A percentile compares a stretch with the other conserved stretches of the same genome.
phyloP scores from a whole-genome alignment of 2,797 vertebrate species.

The Characodon lateralis region DNA sequence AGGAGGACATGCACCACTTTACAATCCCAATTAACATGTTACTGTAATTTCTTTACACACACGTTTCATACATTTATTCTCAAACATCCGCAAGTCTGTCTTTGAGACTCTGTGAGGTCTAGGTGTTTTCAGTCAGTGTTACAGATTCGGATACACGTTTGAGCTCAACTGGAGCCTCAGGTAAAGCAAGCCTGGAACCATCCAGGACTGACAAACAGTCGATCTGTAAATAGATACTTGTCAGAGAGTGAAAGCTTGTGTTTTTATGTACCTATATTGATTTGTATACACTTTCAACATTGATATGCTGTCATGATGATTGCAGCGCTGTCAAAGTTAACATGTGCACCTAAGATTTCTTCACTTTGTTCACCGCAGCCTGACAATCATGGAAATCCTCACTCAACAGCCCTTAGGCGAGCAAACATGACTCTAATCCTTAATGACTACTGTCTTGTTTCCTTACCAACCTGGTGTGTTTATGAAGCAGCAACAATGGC shows the following conservation, averaged over 20 bases:
- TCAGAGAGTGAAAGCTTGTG: constrained; percentile 1
- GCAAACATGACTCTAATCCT: constrained; percentile 46
- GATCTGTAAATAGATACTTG: constrained; percentile 29
- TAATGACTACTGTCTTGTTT: constrained; percentile 65
- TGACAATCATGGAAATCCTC: constrained; percentile 50
- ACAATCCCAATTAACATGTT: background rate
- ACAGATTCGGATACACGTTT: constrained; percentile 12
- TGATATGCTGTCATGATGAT: constrained; percentile 31
- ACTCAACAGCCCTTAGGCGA: constrained; percentile 44
- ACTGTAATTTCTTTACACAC: background rate
- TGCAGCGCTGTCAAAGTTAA: constrained; percentile 21
- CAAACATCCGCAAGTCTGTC: background rate
- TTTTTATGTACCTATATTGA: background rate
- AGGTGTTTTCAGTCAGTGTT: constrained; percentile 16
- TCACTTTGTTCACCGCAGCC: constrained; percentile 12
- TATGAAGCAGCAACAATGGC: constrained; percentile 26
- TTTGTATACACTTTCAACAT: background rate
- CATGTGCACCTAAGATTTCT: constrained; percentile 13
- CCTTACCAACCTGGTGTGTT: constrained; percentile 56
- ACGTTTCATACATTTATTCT: background rate
- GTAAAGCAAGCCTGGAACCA: constrained; percentile 19
- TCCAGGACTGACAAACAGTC: constrained; percentile 26
- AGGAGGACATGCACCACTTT: background rate
- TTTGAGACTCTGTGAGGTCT: constrained; percentile 13
- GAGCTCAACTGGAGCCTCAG: constrained; percentile 17